These are phyloP conservation scores for Lutraria lutraria DNA, from an alignment of 2,888 invertebrate genomes.

Conservation along the genomic window DNA sequence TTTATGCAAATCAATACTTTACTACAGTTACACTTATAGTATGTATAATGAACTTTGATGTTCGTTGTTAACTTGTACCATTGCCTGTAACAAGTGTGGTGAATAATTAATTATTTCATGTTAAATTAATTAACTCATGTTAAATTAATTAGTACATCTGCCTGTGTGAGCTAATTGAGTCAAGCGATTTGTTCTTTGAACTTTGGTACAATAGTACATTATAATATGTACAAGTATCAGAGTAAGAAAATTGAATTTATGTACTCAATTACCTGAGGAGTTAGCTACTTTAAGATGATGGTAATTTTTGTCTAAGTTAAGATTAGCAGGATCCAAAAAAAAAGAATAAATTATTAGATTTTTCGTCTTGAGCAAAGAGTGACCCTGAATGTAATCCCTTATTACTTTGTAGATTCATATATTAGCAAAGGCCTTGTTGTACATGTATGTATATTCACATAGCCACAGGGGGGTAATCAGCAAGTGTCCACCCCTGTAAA, in stretches of 20 bases:
- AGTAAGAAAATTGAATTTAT: slow-evolving; percentile 1
- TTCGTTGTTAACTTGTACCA: neutral
- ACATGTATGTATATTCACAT: too few species aligned
- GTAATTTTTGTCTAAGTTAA: too few species aligned
- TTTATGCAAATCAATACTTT: neutral
- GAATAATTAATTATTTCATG: neutral
- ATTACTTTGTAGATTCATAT: too few species aligned
- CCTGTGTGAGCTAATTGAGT: slow-evolving; percentile 1
- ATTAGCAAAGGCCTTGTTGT: too few species aligned
- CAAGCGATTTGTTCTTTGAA: neutral
- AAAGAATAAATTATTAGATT: too few species aligned
- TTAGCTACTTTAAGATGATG: too few species aligned
- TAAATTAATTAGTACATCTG: neutral
- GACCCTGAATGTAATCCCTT: too few species aligned
- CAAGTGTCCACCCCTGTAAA: too few species aligned
- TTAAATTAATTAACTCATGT: neutral
- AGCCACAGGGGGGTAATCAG: too few species aligned
- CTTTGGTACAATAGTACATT: neutral
- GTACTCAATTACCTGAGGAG: neutral
- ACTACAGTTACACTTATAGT: neutral
- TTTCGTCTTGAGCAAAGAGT: too few species aligned
- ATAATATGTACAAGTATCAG: neutral
- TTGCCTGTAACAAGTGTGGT: neutral
- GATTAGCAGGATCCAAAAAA: too few species aligned
- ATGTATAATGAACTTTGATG: neutral